Evolutionary conservation across 1,140 invertebrate species (phyloP), one percentile per base, ranked within the genome.

Genomic region (Oscheius sp.): DNA sequence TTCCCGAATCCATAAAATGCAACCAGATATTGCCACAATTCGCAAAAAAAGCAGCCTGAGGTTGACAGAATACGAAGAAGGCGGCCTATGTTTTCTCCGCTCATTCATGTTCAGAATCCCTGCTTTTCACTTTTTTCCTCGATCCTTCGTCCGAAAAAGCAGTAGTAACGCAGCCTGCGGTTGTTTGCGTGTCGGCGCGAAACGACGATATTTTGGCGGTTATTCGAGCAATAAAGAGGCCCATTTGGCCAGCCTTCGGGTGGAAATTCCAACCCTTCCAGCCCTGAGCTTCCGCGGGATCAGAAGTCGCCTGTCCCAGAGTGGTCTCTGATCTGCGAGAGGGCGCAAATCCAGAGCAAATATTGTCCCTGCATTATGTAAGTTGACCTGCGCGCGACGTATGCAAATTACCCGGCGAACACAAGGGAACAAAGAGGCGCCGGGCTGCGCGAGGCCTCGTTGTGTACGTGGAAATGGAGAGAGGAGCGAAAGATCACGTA

Each of bases 301-400:
- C n/a, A n/a, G n/a, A n/a, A 42, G 38, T 42, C 38, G n/a, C n/a
- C 38, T 42, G 38, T 7, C n/a, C 38, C 38, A 42, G 38, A 7
- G 38, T 42, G 38, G 7, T 42, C n/a, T n/a, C 38, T 42, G 38
- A 42, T 42, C 38, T 42, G 7, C n/a, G 38, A 42, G 38, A 7
- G n/a, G 7, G n/a, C 38, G 38, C 38, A 42, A 42, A 42, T 42
- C 49, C 49, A 7, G 23, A 55, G 28, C 49, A 55, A 55, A 55
- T 55, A 55, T 23, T 55, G 49, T 55, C 49, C 15, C 7, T 55
- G 7, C 49, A 55, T 7, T 55, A 55, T 55, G 49, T 55, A 55
- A 55, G 49, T 55, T 55, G 49, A 55, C 49, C 49, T 23, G 49
- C 49, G 38, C 38, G 49, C 49, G 49, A 55, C 49, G 49, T 55